Evolutionary conservation across 2,113 vertebrate genomes (phyloP), one percentile per base, ranked within the genome.

Genomic region (Tinamus guttatus): DNA sequence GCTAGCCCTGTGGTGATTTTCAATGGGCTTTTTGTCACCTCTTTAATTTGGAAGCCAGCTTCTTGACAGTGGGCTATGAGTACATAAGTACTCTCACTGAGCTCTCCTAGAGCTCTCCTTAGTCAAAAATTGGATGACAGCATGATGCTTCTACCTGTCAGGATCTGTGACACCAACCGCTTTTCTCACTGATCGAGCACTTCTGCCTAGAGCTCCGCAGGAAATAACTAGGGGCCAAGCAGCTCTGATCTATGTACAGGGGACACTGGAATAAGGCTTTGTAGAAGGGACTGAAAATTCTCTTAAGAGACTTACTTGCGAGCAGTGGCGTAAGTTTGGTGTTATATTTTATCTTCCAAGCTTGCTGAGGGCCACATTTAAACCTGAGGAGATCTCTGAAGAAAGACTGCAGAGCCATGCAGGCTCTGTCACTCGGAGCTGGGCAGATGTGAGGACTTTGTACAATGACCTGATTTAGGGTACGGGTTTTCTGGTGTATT

Each of bases 41-140:
- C 9, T 75, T 83, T 93, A 73, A 96, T 82, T 85, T 52, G 60
- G 67, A 47, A 84, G 36, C 17, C 20, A 20, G 16, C 56, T 88
- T 88, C 65, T 90, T 85, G 74, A 86, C 74, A 81, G 71, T 38
- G 15, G 21, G 47, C 59, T 13, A 3, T 51, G 54, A 96, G 22
- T 15, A 5, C 54, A 20, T 77, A 78, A 90, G 77, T 70, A 58
- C 15, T 47, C 63, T n/a, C 52, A 54, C 58, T 71, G 18, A 95
- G 43, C 43, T 93, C 54, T 93, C 49, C n/a, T 74, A 83, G 88
- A 38, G 24, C 47, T 89, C 92, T 70, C 88, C 88, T 58, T 45
- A 81, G 60, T 88, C 65, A 97, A 96, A 97, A 91, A 83, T 4
- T 85, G 63, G 80, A 92, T 78, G 80, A 59, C 60, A 95, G 73